A percentile compares a stretch with the other conserved stretches of the same genome.
phyloP scores from a whole-genome alignment of 64 coral and sea anemone genomes.

The Pocillopora verrucosa region DNA sequence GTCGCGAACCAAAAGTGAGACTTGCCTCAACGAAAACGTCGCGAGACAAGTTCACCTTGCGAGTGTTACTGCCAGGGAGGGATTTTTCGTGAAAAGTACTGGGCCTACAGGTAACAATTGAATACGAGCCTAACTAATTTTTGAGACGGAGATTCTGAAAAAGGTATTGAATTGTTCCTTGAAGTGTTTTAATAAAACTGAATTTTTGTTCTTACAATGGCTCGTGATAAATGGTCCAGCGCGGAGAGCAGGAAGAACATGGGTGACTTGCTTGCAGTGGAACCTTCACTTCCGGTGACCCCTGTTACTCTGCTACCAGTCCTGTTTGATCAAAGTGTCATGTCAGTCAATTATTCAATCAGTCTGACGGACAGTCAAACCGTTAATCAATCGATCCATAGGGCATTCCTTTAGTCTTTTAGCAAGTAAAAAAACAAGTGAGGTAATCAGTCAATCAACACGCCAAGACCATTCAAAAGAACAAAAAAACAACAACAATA shows the following conservation, averaged over 20 bases:
- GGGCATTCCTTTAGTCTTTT: background rate
- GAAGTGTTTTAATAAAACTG: background rate
- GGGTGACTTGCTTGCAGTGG: conserved; percentile 34
- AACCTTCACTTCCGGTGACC: conserved; percentile 43
- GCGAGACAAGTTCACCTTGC: too few relatives aligned
- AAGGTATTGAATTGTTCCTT: background rate
- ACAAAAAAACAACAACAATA: background rate
- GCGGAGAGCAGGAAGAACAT: conserved; percentile 68
- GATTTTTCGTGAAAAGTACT: too few relatives aligned
- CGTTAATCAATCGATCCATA: background rate
- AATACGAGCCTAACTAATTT: too few relatives aligned
- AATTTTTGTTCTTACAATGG: conserved; percentile 65
- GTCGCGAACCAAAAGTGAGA: too few relatives aligned
- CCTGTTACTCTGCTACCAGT: conserved; percentile 71
- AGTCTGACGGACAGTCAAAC: background rate
- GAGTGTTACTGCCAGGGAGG: too few relatives aligned
- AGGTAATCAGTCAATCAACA: background rate
- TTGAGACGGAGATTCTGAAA: too few relatives aligned
- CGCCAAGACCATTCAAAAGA: too few relatives aligned
- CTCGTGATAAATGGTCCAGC: conserved; percentile 63
- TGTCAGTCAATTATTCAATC: background rate
- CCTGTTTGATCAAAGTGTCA: conserved; percentile 25
- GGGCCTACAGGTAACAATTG: too few relatives aligned
- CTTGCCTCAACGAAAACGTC: too few relatives aligned
- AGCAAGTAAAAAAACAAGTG: background rate